Evolutionary conservation across 2,113 vertebrate genomes (phyloP).

Genomic region (Rhinogobius similis): DNA sequence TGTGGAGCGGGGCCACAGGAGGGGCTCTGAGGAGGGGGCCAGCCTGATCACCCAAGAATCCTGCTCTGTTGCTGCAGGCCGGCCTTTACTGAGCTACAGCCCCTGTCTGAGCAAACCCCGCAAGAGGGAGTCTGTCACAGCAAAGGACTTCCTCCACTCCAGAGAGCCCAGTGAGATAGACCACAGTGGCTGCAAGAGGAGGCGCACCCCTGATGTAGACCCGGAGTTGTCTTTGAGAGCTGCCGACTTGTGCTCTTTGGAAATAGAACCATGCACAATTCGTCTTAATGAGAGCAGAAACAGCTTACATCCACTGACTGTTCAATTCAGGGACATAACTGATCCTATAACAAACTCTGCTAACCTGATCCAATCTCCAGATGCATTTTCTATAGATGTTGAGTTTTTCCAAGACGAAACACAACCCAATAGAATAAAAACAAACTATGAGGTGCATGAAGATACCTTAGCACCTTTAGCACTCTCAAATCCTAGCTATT

Average conservation of each 20-base stretch:
- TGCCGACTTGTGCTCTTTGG: conserved; percentile 1
- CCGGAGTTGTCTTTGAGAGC: not conserved
- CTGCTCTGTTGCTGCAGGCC: not conserved
- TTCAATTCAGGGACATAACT: conserved; percentile 14
- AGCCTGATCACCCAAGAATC: conserved; percentile 64
- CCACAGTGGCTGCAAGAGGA: conserved; percentile 8
- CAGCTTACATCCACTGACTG: conserved; percentile 13
- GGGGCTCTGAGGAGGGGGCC: conserved; percentile 71
- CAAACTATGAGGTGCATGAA: not conserved
- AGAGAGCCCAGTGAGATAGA: conserved; percentile 18
- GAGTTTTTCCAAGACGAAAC: not conserved
- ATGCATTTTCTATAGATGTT: conserved; percentile 4
- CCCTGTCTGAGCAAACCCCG: conserved; percentile 62
- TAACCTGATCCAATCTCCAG: not conserved
- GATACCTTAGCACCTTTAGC: not conserved
- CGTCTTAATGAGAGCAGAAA: conserved; percentile 15
- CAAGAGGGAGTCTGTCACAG: conserved; percentile 47
- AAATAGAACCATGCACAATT: not conserved
- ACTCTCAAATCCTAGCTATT: not conserved
- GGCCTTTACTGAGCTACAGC: conserved; percentile 1
- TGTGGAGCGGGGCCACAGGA: conserved; percentile 59
- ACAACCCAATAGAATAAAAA: not conserved
- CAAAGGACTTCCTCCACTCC: conserved; percentile 34
- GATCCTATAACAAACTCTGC: conserved; percentile 29
- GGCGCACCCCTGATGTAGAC: conserved; percentile 34